These are phyloP conservation scores for Drosophila rhopaloa DNA, from an alignment of 1,140 invertebrate genomes.

Conservation along the genomic window DNA sequence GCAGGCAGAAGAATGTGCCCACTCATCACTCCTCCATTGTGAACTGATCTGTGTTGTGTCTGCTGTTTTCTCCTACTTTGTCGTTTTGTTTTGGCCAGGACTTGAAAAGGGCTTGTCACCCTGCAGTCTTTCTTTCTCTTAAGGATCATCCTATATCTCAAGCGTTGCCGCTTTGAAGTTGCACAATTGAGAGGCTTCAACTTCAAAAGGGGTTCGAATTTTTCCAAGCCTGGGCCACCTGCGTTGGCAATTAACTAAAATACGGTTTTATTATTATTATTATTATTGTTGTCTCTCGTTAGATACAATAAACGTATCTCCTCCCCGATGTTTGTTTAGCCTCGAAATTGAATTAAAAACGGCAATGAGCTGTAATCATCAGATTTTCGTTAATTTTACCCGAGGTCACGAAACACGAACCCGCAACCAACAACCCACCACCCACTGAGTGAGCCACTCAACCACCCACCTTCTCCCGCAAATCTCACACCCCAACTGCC, in stretches of 20 bases:
- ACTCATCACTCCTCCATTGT: conserved; percentile 54
- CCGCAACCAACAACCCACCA: conserved; percentile 12
- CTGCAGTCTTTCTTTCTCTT: conserved; percentile 12
- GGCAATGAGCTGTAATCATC: conserved; percentile 85
- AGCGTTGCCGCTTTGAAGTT: conserved; percentile 71
- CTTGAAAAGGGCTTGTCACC: conserved; percentile 39
- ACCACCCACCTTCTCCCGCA: conserved; percentile 25
- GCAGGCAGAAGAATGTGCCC: conserved; percentile 61
- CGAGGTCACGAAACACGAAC: conserved; percentile 20
- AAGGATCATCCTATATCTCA: conserved; percentile 22
- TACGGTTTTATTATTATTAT: conserved; percentile 49
- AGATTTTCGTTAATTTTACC: conserved; percentile 83
- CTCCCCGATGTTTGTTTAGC: conserved; percentile 69
- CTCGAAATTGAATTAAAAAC: conserved; percentile 82
- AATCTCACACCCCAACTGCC: conserved; percentile 30
- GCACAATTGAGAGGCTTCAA: conserved; percentile 61
- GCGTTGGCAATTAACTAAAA: conserved; percentile 75
- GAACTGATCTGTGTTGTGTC: conserved; percentile 21
- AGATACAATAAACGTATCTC: conserved; percentile 54
- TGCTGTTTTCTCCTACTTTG: conserved; percentile 20
- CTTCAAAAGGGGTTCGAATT: conserved; percentile 4
- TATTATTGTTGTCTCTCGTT: conserved; percentile 48
- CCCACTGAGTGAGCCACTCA: conserved; percentile 19
- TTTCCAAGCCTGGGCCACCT: conserved; percentile 53
- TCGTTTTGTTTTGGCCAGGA: conserved; percentile 38